Base-by-base conservation (phyloP, 1,140 invertebrate species). In the Harlomillsia oculata region DNA sequence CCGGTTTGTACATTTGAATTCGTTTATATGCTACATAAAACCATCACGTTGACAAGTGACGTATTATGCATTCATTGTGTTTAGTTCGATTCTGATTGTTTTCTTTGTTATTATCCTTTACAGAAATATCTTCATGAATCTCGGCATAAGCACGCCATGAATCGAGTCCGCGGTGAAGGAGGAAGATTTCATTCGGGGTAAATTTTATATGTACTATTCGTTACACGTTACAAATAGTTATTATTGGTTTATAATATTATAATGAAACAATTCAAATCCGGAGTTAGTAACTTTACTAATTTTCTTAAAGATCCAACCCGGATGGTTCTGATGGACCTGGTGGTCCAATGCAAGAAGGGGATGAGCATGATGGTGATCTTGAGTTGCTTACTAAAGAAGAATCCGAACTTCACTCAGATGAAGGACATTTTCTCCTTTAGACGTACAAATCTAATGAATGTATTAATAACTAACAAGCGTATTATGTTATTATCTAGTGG, bases 91-190 rank as follows among this genome's bases (percentile, higher is more conserved):
- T 18, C 20, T 41, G 40, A 37, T 8, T 26, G 5, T 26, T 37
- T 30, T 43, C 30, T 53, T 53, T 16, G 30, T 30, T 43, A 20
- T 30, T 49, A 5, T 20, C 13, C n/a, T 56, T 23, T 32, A 29
- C 14, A 94, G 85, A 98, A 97, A 90, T 99, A 98, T 71, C 77
- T 98, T n/a, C 95, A 99, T 67, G 95, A 98, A 75, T 98, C 94
- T 9, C 76, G 96, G 53, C 96, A 99, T 75, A 77, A 87, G 66
- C 96, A 99, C 70, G 96, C 96, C 0, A 92, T 98, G 88, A 99
- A 98, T 71, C 78, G 96, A 69, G 86, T 93, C 66, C 77, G 96
- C 54, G 95, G 95, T 5, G 91, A 95, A 75, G 96, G 95, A 44
- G 96, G 96, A 1, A 77, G 95, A 53, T 99, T 99, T 68, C 87